Percentiles rank a stretch among this genome's conserved stretches.
Conservation (phyloP, 2,113 vertebrate genomes). For the Sialia sialis region DNA sequence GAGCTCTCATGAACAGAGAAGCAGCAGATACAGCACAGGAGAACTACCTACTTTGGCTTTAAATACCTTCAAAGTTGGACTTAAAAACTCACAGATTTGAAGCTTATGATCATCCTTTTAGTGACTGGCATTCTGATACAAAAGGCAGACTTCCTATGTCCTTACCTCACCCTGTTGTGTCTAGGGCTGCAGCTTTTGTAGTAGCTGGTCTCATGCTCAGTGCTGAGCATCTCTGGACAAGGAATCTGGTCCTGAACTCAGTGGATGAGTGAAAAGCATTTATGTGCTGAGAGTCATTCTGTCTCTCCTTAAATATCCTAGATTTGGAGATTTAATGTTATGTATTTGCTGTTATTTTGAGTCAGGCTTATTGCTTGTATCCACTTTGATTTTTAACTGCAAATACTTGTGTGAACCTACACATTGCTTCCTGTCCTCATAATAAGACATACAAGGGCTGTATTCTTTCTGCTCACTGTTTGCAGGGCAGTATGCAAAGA, state of each 20-base stretch:
- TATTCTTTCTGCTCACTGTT: background rate
- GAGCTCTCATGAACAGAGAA: background rate
- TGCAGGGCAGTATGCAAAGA: background rate
- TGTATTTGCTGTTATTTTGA: background rate
- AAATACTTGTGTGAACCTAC: background rate
- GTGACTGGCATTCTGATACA: background rate
- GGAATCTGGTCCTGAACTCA: background rate
- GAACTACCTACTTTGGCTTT: background rate
- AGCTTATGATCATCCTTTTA: background rate
- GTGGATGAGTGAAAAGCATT: background rate
- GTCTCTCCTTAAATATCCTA: background rate
- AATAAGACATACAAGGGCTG: background rate
- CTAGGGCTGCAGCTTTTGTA: constrained; percentile 54
- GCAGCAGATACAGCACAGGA: background rate
- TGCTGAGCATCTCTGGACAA: constrained; percentile 1
- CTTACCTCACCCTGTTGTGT: constrained; percentile 47
- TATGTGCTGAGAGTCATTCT: background rate
- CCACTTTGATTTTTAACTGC: background rate
- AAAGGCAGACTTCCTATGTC: constrained; percentile 18
- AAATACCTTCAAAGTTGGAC: background rate
- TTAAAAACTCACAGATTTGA: background rate
- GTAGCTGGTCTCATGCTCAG: constrained; percentile 15
- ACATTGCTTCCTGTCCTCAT: background rate
- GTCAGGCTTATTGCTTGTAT: background rate
- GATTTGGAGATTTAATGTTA: background rate